A percentile compares a stretch with the other conserved stretches of the same genome.
Conservation (phyloP, 2,888 invertebrate species). For the Agriopis leucophaearia region DNA sequence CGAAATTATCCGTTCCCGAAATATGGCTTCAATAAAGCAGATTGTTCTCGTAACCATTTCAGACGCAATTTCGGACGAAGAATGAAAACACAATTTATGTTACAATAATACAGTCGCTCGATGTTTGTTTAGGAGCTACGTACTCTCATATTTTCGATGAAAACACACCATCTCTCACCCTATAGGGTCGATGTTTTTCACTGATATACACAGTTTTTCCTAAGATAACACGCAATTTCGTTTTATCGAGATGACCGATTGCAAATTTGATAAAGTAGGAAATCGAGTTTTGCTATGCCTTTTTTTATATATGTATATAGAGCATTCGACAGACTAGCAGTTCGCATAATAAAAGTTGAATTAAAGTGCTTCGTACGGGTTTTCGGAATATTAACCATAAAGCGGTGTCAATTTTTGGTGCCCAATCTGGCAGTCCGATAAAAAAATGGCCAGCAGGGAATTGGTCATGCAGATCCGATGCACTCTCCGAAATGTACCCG, state of each 20-base stretch:
- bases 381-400: no score
- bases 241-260: constrained; percentile 6
- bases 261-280: constrained; percentile 6
- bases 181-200: constrained; percentile 3
- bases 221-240: background rate
- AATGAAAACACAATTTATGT: constrained; percentile 38
- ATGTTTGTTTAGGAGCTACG: constrained; percentile 16
- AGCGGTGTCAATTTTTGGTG: no score
- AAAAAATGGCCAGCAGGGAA: no score
- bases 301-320: no score
- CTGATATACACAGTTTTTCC: background rate
- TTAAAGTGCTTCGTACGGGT: no score
- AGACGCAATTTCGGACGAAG: constrained; percentile 39
- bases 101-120: constrained; percentile 18
- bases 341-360: no score
- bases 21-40: constrained; percentile 48
- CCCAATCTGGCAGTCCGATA: no score
- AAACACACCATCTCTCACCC: constrained; percentile 10
- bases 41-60: constrained; percentile 41
- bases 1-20: constrained; percentile 33
- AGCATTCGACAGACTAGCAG: no score
- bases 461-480: no score
- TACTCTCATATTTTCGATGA: constrained; percentile 14
- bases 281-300: background rate
- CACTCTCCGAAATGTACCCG: no score